Percentiles rank a stretch among this genome's conserved stretches.
phyloP scores from a whole-genome alignment of 2,888 invertebrate genomes.

The Disparrhopalites patrizii region DNA sequence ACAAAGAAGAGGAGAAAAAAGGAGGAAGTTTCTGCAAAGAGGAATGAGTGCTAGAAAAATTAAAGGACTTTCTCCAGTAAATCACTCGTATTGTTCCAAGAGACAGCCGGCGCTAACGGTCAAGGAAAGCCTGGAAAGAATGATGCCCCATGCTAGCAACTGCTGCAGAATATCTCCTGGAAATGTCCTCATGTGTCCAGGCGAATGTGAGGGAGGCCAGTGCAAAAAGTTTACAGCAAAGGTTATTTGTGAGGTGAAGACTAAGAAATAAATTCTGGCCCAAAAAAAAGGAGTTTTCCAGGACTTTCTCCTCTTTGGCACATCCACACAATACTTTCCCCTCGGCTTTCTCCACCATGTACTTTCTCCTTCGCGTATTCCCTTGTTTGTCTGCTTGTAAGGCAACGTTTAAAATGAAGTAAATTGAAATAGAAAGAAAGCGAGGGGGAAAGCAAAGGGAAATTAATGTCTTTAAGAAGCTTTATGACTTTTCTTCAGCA shows the following conservation, averaged over 20 bases:
- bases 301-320: neutral
- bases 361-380: too few relatives aligned
- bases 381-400: too few relatives aligned
- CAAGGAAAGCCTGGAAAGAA: too few relatives aligned
- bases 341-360: neutral
- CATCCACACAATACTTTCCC: constrained; percentile 14
- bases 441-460: constrained; percentile 8
- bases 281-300: neutral
- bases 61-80: too few relatives aligned
- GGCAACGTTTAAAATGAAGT: neutral
- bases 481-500: constrained; percentile 21
- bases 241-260: constrained; percentile 10
- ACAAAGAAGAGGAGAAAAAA: neutral
- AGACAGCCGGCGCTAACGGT: too few relatives aligned
- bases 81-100: too few relatives aligned
- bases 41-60: neutral
- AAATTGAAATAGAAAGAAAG: neutral
- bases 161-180: too few relatives aligned
- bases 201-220: too few relatives aligned
- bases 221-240: neutral
- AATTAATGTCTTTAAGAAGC: constrained; percentile 27
- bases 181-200: too few relatives aligned
- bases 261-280: constrained; percentile 2
- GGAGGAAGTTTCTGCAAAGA: neutral
- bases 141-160: too few relatives aligned